These are phyloP conservation scores for Tachypleus tridentatus DNA, from an alignment of 1,140 invertebrate species.

Conservation along the genomic window DNA sequence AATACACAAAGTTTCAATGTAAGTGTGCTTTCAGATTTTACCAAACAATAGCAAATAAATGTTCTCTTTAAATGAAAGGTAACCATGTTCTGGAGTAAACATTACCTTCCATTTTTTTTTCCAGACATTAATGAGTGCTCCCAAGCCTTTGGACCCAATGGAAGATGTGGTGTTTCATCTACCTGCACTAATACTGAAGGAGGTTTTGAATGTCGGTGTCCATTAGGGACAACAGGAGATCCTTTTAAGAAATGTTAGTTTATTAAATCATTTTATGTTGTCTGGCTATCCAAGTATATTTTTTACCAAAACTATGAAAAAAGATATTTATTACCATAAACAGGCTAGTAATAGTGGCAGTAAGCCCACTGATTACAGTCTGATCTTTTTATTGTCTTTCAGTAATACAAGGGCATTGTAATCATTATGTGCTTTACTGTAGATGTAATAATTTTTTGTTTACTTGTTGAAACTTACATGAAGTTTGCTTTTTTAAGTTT, in stretches of 20 bases:
- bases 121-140: conserved; percentile 70
- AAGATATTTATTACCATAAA: neutral
- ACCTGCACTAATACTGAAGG: conserved; percentile 64
- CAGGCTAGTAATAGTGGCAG: neutral
- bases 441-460: neutral
- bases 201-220: conserved; percentile 63
- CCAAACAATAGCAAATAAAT: too few relatives aligned
- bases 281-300: too few relatives aligned
- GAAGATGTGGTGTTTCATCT: conserved; percentile 61
- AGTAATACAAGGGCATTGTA: neutral
- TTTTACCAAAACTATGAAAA: too few relatives aligned
- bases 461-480: too few relatives aligned
- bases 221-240: conserved; percentile 62
- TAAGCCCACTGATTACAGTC: neutral
- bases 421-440: neutral
- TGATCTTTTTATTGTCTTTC: neutral
- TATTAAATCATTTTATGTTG: neutral
- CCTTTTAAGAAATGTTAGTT: conserved; percentile 55
- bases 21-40: too few relatives aligned
- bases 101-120: conserved; percentile 14
- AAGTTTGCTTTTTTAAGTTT: too few relatives aligned
- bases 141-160: conserved; percentile 31
- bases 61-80: too few relatives aligned
- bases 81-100: too few relatives aligned
- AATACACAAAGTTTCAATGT: too few relatives aligned